A percentile compares a stretch with the other conserved stretches of the same genome.
Conservation (phyloP, 2,888 invertebrate genomes). For the Coelopa pilipes region DNA sequence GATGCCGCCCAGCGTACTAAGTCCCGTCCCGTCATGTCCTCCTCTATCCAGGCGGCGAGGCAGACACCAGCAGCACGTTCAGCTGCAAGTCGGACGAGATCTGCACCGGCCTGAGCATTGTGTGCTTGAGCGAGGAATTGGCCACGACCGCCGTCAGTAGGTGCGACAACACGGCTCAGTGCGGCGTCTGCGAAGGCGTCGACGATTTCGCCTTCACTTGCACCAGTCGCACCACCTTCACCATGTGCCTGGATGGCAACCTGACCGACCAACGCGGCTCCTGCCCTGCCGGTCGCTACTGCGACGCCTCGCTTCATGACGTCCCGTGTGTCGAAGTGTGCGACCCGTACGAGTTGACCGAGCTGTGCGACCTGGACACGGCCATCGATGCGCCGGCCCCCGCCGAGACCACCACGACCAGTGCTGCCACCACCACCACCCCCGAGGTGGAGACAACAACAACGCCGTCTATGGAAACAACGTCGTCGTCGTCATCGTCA, state of each 20-base stretch:
- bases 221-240: constrained; percentile 51
- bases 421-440: constrained; percentile 1
- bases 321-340: constrained; percentile 50
- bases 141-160: not conserved
- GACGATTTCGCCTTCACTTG: constrained; percentile 47
- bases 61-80: constrained; percentile 21
- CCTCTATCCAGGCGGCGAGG: not conserved
- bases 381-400: constrained; percentile 38
- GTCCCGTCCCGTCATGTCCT: not conserved
- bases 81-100: constrained; percentile 47
- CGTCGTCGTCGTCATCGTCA: no score
- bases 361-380: constrained; percentile 47
- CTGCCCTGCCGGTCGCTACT: constrained; percentile 46
- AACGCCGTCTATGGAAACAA: constrained; percentile 4
- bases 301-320: constrained; percentile 40
- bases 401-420: constrained; percentile 20
- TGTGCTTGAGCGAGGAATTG: constrained; percentile 45
- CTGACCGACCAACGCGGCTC: constrained; percentile 19
- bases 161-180: constrained; percentile 51
- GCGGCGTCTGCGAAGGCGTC: constrained; percentile 44
- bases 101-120: constrained; percentile 44
- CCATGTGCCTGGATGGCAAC: constrained; percentile 41
- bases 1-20: not conserved
- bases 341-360: not conserved
- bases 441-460: constrained; percentile 2